Evolutionary conservation across 2,888 invertebrate species (phyloP).

Genomic region (Suillia variegata): DNA sequence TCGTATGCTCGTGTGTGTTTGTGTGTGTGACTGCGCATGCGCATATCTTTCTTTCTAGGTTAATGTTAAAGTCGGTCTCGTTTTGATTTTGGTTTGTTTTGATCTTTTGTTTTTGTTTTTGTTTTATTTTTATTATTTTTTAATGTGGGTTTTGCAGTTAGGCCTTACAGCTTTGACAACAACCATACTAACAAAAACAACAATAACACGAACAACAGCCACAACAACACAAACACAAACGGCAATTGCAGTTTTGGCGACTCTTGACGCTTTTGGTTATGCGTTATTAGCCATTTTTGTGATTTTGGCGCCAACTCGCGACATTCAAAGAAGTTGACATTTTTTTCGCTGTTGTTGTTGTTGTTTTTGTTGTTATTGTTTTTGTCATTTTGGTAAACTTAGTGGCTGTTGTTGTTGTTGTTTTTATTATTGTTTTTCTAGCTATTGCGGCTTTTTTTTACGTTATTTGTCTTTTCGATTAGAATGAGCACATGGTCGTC

Average conservation of each 20-base stretch:
- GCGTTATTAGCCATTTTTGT: slow-evolving; percentile 13
- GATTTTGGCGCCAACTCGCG: slow-evolving; percentile 18
- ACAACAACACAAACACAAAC: too few species aligned
- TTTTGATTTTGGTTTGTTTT: too few species aligned
- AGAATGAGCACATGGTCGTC: slow-evolving; percentile 20
- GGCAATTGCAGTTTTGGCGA: neutral
- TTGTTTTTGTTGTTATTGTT: too few species aligned
- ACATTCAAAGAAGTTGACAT: neutral
- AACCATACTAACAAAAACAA: too few species aligned
- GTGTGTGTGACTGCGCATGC: too few species aligned
- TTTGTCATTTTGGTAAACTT: too few species aligned
- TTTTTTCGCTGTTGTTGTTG: neutral
- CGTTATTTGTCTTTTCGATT: neutral
- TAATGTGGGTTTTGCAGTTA: neutral
- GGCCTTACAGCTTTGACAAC: neutral
- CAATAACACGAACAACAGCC: too few species aligned
- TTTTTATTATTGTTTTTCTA: neutral
- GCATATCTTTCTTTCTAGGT: slow-evolving; percentile 22
- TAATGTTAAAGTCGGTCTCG: slow-evolving; percentile 22
- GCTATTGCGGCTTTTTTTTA: too few species aligned
- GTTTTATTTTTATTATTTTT: neutral
- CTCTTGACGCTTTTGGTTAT: neutral
- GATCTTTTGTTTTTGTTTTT: neutral
- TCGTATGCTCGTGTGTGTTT: too few species aligned
- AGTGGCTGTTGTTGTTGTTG: too few species aligned